Evolutionary conservation across 2,888 invertebrate genomes (phyloP).

Genomic region (Acanthosepion esculentum): DNA sequence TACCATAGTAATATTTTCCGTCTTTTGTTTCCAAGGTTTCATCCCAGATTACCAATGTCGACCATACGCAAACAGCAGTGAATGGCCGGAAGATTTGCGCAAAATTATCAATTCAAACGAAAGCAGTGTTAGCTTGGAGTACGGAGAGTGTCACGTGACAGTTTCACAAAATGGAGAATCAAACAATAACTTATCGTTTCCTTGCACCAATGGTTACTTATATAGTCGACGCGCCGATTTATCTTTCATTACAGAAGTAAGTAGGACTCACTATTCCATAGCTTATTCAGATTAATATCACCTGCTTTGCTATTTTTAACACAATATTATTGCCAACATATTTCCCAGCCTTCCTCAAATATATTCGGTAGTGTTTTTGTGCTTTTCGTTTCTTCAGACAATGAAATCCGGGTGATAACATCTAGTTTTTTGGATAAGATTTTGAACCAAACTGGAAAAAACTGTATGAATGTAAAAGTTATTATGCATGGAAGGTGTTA

Average conservation of each 20-base stretch:
- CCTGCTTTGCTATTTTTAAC: not conserved
- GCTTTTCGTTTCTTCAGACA: too few relatives aligned
- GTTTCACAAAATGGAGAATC: not conserved
- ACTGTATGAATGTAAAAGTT: too few relatives aligned
- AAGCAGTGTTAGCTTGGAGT: conserved; percentile 15
- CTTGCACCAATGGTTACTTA: not conserved
- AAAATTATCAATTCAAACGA: not conserved
- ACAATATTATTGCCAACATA: too few relatives aligned
- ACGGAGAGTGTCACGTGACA: not conserved
- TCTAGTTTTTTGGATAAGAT: too few relatives aligned
- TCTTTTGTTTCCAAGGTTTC: not conserved
- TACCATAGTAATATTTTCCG: not conserved
- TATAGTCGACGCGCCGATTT: not conserved
- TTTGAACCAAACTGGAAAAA: too few relatives aligned
- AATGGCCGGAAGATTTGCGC: not conserved
- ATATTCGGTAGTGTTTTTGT: too few relatives aligned
- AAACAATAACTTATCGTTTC: not conserved
- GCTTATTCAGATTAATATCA: not conserved
- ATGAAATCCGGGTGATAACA: too few relatives aligned
- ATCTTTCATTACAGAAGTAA: not conserved
- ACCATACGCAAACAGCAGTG: not conserved
- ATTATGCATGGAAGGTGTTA: too few relatives aligned
- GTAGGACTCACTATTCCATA: not conserved
- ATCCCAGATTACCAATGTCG: not conserved
- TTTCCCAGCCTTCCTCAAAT: too few relatives aligned